Conservation (phyloP, 2,888 invertebrate species). For the Tipula lateralis region DNA sequence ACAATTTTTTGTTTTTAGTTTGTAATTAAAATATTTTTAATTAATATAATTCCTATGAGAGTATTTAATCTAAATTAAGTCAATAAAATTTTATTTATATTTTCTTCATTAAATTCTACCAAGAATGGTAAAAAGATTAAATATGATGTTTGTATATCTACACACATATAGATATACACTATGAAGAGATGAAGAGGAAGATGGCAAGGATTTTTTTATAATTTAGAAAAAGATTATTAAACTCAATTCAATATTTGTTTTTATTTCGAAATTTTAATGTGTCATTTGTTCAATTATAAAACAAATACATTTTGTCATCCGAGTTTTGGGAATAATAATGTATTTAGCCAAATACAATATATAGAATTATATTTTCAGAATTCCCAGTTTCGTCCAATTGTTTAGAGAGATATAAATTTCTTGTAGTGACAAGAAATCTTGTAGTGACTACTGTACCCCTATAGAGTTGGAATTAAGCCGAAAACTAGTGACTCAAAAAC, state of each 20-base stretch:
- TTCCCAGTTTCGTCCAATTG: too few relatives aligned
- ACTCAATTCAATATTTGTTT: neutral
- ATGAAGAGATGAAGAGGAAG: neutral
- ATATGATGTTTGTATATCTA: neutral
- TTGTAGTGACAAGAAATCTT: too few relatives aligned
- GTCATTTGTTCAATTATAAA: neutral
- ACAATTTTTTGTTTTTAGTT: neutral
- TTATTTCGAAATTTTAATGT: neutral
- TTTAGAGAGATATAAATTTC: too few relatives aligned
- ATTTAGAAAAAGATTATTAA: neutral
- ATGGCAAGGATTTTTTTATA: neutral
- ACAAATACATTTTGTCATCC: neutral
- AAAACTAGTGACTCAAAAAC: too few relatives aligned
- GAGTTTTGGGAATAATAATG: neutral
- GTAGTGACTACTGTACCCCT: too few relatives aligned
- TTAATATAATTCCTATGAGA: neutral
- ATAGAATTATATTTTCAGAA: too few relatives aligned
- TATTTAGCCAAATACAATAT: too few relatives aligned
- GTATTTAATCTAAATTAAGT: slow-evolving; percentile 15
- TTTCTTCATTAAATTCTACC: neutral
- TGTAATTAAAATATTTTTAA: slow-evolving; percentile 19
- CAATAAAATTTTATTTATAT: neutral
- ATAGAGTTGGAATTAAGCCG: too few relatives aligned
- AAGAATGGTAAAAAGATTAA: neutral
- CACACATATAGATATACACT: neutral